Percentiles rank a stretch among this genome's conserved stretches.
These are phyloP conservation scores for Diplolepis rosae DNA, from an alignment of 2,888 invertebrate genomes.

Conservation along the genomic window DNA sequence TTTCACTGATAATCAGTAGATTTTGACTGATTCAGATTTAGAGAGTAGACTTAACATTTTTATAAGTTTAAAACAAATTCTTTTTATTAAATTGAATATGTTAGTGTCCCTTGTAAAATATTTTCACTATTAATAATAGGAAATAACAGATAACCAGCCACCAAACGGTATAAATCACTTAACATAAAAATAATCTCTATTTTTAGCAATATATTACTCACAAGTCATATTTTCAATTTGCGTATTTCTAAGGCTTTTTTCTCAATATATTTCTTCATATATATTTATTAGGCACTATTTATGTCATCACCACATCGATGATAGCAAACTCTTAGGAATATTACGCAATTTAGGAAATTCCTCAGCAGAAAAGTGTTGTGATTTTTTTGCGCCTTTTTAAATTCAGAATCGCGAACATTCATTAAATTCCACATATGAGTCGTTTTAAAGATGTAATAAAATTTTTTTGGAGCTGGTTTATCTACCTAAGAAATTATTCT, in stretches of 20 bases:
- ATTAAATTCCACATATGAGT: not conserved
- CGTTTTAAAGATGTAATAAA: not conserved
- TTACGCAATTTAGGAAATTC: not conserved
- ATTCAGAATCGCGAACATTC: not conserved
- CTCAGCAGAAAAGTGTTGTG: not conserved
- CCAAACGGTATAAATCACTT: not conserved
- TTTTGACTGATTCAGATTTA: too few species aligned
- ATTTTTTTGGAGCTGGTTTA: not conserved
- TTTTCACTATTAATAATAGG: too few species aligned
- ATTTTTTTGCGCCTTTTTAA: not conserved
- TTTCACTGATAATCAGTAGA: too few species aligned
- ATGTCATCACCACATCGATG: not conserved
- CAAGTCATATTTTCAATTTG: conserved; percentile 15
- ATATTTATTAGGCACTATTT: not conserved
- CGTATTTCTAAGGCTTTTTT: not conserved
- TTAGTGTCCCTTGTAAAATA: too few species aligned
- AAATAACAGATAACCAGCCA: too few species aligned
- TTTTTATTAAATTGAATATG: too few species aligned
- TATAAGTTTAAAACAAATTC: too few species aligned
- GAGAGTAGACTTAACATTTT: too few species aligned
- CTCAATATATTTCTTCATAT: not conserved
- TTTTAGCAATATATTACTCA: not conserved
- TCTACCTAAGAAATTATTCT: not conserved
- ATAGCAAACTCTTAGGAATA: not conserved
- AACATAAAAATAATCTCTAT: not conserved